Evolutionary conservation across 1,140 invertebrate species (phyloP), one percentile per base, ranked within the genome.

Genomic region (Potamilus streckersoni): DNA sequence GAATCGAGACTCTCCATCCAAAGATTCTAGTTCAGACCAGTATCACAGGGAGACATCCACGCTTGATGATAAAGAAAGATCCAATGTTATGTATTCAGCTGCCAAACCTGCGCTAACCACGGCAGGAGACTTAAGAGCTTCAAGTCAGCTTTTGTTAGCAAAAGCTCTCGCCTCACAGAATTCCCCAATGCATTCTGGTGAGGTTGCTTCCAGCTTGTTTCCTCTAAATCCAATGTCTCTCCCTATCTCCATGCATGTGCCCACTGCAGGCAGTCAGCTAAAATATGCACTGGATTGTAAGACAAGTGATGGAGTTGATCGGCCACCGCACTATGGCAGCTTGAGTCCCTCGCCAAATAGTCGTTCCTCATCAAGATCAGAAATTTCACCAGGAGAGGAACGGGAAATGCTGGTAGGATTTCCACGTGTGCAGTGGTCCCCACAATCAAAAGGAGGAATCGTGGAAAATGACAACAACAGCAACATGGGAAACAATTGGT

Each of bases 351-450:
- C 75, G 19, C 73, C 82, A 19, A 61, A 74, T 31, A 77, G 76
- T 73, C 67, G 57, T 59, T 74, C 81, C 15, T 64, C 79, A 14
- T 79, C 82, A 14, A 69, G 73, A 16, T 78, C 78, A 38, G 71
- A 78, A 31, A 66, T 77, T 23, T 79, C 80, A 2, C 80, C 77
- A 16, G 65, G 66, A 61, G 68, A 71, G n/a, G 73, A 80, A 15
- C 73, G 61, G 63, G 83, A 83, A 31, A 73, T 27, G 17, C 70
- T 85, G 17, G 79, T 84, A 12, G 84, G 84, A 49, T 80, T 65
- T 64, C 85, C 85, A 14, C 72, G 81, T 31, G 82, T 85, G 13
- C 81, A 80, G 68, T 85, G 84, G 84, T 74, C 76, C 55, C 64
- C 79, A 20, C 67, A 66, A 49, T 65, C 73, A 71, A 64, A 70